These are phyloP conservation scores for Trichogramma evanescens DNA, from an alignment of 2,888 invertebrate genomes.

Conservation along the genomic window DNA sequence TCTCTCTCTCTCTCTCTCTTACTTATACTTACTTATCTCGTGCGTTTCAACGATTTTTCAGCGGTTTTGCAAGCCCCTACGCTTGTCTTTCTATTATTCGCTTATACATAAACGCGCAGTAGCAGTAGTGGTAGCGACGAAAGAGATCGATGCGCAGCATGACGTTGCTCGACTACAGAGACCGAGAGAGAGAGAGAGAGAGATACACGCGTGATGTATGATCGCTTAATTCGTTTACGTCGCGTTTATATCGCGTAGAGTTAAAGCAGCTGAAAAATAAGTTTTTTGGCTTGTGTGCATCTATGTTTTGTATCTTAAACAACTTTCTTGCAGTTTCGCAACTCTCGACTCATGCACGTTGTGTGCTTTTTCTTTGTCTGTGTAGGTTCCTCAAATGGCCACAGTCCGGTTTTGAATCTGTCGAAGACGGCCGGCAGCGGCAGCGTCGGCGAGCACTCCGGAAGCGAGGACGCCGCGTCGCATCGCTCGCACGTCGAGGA, in stretches of 20 bases:
- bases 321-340: no score
- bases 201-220: conserved; percentile 1
- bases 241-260: not conserved
- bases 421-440: conserved; percentile 81
- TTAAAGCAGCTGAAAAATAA: not conserved
- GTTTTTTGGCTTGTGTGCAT: no score
- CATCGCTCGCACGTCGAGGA: conserved; percentile 66
- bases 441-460: conserved; percentile 60
- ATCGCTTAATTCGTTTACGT: not conserved
- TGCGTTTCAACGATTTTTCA: conserved; percentile 21
- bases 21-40: conserved; percentile 19
- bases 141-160: conserved; percentile 1
- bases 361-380: not conserved
- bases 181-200: not conserved
- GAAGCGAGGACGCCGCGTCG: conserved; percentile 60
- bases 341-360: not conserved
- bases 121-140: no score
- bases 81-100: conserved; percentile 6
- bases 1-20: conserved; percentile 7
- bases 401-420: conserved; percentile 86
- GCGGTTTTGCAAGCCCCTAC: not conserved
- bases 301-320: no score
- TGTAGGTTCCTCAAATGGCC: conserved; percentile 76
- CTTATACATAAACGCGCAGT: no score
- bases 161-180: not conserved